Evolutionary conservation across 2,888 invertebrate genomes (phyloP).

Genomic region (Rotaria macrura): DNA sequence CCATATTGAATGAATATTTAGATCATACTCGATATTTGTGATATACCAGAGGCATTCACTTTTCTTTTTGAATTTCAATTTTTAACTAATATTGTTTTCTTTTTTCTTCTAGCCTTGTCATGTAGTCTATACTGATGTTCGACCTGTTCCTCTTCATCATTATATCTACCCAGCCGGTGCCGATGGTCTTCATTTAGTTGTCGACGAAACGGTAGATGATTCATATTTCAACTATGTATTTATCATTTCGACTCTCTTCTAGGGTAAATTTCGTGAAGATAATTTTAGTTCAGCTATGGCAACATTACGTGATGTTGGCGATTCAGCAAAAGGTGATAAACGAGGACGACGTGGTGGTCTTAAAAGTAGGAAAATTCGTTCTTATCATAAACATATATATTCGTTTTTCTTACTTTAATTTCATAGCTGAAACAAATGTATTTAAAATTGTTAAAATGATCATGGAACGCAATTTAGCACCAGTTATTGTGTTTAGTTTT

Average conservation of each 20-base stretch:
- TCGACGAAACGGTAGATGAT: slow-evolving; percentile 62
- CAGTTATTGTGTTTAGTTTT: slow-evolving; percentile 96
- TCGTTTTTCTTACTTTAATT: slow-evolving; percentile 33
- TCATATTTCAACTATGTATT: slow-evolving; percentile 47
- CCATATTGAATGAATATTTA: no score
- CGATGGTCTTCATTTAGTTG: slow-evolving; percentile 81
- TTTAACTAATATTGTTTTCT: no score
- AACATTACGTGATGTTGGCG: slow-evolving; percentile 65
- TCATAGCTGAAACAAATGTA: slow-evolving; percentile 62
- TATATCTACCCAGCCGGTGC: slow-evolving; percentile 93
- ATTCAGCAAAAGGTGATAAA: slow-evolving; percentile 69
- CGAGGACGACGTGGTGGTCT: slow-evolving; percentile 65
- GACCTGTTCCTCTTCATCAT: slow-evolving; percentile 93
- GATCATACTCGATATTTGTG: no score
- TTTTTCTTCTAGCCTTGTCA: slow-evolving; percentile 72
- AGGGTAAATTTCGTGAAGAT: slow-evolving; percentile 88
- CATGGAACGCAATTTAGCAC: slow-evolving; percentile 91
- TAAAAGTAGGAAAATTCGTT: slow-evolving; percentile 45
- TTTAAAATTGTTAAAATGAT: slow-evolving; percentile 97
- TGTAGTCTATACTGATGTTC: slow-evolving; percentile 93
- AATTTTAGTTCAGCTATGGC: slow-evolving; percentile 96
- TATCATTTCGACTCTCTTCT: slow-evolving; percentile 17
- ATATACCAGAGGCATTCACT: no score
- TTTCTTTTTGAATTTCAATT: no score
- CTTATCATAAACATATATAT: no score